Evolutionary conservation across 2,888 invertebrate species (phyloP).

Genomic region (Ctena decussata): DNA sequence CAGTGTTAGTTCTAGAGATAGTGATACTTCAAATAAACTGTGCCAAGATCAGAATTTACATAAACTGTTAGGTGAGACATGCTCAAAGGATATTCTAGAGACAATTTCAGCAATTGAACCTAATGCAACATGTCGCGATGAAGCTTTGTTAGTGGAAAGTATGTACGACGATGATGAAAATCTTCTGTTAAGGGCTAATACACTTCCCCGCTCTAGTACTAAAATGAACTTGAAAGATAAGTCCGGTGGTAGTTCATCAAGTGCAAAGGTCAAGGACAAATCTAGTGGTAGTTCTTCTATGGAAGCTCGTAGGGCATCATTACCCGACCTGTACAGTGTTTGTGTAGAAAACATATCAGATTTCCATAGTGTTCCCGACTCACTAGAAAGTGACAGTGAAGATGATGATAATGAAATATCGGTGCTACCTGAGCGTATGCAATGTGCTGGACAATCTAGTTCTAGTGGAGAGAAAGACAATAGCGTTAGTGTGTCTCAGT

Average conservation of each 20-base stretch:
- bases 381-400: conserved; percentile 57
- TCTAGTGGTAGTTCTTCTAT: conserved; percentile 73
- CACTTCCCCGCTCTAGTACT: conserved; percentile 77
- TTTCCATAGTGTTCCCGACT: conserved; percentile 68
- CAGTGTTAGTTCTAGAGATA: conserved; percentile 62
- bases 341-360: conserved; percentile 56
- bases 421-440: conserved; percentile 70
- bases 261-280: conserved; percentile 65
- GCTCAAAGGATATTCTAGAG: conserved; percentile 63
- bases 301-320: conserved; percentile 69
- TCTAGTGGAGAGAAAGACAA: conserved; percentile 72
- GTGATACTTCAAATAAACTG: conserved; percentile 51
- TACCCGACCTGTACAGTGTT: conserved; percentile 71
- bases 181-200: conserved; percentile 68
- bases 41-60: conserved; percentile 66
- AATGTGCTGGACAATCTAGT: conserved; percentile 79
- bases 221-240: conserved; percentile 68
- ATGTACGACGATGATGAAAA: conserved; percentile 64
- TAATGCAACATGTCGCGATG: conserved; percentile 62
- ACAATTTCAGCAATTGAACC: conserved; percentile 70
- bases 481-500: conserved; percentile 31
- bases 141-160: conserved; percentile 69
- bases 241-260: conserved; percentile 71
- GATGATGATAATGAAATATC: conserved; percentile 57
- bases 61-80: conserved; percentile 67